Evolutionary conservation across 2,797 vertebrate genomes (phyloP), one percentile per base, ranked within the genome.

Genomic region (Syngnathus acus): DNA sequence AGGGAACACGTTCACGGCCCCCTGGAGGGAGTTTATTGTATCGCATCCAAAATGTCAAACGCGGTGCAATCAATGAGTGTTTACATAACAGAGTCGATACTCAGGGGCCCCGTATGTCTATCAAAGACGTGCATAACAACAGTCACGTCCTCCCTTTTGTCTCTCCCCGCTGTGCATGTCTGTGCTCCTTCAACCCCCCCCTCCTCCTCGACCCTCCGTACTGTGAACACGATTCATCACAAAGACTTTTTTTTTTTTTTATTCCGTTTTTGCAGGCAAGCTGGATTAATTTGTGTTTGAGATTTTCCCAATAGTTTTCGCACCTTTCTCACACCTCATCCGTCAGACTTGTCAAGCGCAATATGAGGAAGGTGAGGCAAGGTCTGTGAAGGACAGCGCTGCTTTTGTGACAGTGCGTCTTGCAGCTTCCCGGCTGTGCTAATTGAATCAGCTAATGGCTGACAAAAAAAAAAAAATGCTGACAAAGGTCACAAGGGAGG

Each of bases 31-130:
- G 86, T 77, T 77, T 84, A 89, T 83, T 88, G 84, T 84, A 84
- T 86, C 80, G 79, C 80, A 83, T 87, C 78, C 82, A 89, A 87
- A 89, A 88, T 86, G 84, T 84, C 84, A 86, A 79, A 81, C 79
- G 82, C 77, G 73, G 75, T 47, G 80, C 79, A 89, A 91, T 90
- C 89, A 85, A 89, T 90, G 79, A 51, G 68, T 80, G 89, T 87
- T 91, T 91, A 90, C 82, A 88, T 90, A 89, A 90, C 70, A 81
- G 79, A 84, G 85, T 90, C 89, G 74, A 87, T 90, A 81, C 66
- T 69, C 83, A 77, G 71, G 70, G 78, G 81, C 78, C 76, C 68
- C 75, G 81, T 67, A 47, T 9, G 40, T 63, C 48, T 0, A 63
- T 48, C 62, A 48, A 63, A 63, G 45, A 57, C 6, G 26, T 37